Percentiles rank a stretch among this genome's conserved stretches.
Conservation (phyloP, 1,140 invertebrate species). For the Leptopilina clavipes region DNA sequence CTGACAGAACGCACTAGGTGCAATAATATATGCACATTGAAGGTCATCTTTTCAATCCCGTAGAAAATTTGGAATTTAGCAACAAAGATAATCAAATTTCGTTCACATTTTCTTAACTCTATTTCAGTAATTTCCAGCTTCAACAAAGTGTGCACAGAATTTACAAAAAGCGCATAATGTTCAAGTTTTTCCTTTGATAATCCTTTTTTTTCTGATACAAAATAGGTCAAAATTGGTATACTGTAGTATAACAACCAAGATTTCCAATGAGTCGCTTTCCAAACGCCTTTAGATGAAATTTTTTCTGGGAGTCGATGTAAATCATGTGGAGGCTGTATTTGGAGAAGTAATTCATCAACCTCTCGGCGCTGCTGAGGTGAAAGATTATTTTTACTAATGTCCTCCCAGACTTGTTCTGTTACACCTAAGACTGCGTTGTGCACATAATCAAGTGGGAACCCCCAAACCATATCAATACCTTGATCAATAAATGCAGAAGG, state of each 20-base stretch:
- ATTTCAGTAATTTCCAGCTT: slow-evolving; percentile 39
- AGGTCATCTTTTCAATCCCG: slow-evolving; percentile 41
- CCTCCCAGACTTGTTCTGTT: slow-evolving; percentile 29
- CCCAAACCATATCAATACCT: slow-evolving; percentile 39
- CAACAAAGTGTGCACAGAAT: slow-evolving; percentile 41
- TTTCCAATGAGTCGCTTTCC: slow-evolving; percentile 42
- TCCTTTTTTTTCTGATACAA: slow-evolving; percentile 17
- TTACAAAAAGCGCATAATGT: slow-evolving; percentile 48
- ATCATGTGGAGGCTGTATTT: slow-evolving; percentile 37
- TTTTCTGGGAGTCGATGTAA: slow-evolving; percentile 37
- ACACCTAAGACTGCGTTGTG: slow-evolving; percentile 40
- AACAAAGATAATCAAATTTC: slow-evolving; percentile 46
- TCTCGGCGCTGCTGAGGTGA: background rate
- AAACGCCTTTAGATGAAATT: slow-evolving; percentile 8
- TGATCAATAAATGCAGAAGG: background rate
- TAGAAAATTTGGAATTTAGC: slow-evolving; percentile 46
- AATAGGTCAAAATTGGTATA: slow-evolving; percentile 33
- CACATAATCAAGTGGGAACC: slow-evolving; percentile 38
- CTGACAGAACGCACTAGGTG: slow-evolving; percentile 46
- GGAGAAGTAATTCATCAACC: slow-evolving; percentile 38
- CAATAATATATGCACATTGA: slow-evolving; percentile 48
- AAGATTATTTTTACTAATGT: slow-evolving; percentile 3
- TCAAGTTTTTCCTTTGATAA: slow-evolving; percentile 36
- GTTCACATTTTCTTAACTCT: slow-evolving; percentile 47
- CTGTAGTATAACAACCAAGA: slow-evolving; percentile 39